Conservation (phyloP, 2,888 invertebrate genomes). For the Nomada ruficornis region DNA sequence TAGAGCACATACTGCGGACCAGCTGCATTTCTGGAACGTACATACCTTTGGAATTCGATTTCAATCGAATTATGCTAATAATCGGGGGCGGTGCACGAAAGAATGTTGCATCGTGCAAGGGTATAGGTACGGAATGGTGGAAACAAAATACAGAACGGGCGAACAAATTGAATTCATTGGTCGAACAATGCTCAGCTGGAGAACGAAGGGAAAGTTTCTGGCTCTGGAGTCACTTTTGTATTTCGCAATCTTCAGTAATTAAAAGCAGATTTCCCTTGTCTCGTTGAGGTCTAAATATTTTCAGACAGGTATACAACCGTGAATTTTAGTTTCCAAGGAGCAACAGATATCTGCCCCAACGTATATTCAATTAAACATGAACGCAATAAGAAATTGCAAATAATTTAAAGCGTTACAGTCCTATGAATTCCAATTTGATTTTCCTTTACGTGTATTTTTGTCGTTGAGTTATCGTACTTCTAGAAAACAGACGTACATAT, state of each 20-base stretch:
- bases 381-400: too few relatives aligned
- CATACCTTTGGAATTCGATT: constrained; percentile 46
- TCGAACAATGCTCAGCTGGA: background rate
- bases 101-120: constrained; percentile 15
- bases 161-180: constrained; percentile 24
- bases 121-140: background rate
- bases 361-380: too few relatives aligned
- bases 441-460: background rate
- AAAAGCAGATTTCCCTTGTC: too few relatives aligned
- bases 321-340: too few relatives aligned
- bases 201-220: background rate
- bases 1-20: background rate
- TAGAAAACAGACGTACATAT: background rate
- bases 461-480: background rate
- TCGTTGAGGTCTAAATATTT: too few relatives aligned
- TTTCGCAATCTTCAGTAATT: background rate
- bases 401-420: too few relatives aligned
- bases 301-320: too few relatives aligned
- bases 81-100: constrained; percentile 22
- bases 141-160: background rate
- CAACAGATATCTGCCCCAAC: too few relatives aligned
- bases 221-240: background rate
- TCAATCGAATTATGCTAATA: constrained; percentile 56
- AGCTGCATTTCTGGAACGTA: constrained; percentile 31
- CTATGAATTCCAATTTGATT: too few relatives aligned